Evolutionary conservation across 2,797 vertebrate genomes (phyloP).

Genomic region (Urosaurus nigricauda): DNA sequence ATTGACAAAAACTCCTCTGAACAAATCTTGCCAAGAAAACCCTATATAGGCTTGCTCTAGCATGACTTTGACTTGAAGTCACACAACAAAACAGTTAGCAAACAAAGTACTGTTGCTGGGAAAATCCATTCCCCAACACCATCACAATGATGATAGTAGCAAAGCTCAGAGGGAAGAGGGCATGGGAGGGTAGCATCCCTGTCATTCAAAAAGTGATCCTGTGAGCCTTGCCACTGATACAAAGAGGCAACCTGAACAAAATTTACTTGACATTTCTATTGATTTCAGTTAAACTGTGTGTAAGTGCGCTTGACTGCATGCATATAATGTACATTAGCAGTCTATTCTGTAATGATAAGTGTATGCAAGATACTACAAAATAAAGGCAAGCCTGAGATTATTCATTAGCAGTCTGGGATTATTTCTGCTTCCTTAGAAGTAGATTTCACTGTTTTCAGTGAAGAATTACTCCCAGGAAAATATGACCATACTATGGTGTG

Average conservation of each 20-base stretch:
- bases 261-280: conserved; percentile 44
- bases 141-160: neutral
- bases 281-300: neutral
- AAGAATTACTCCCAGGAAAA: neutral
- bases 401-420: too few relatives aligned
- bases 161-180: neutral
- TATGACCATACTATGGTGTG: neutral
- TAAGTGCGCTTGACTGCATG: too few relatives aligned
- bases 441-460: neutral
- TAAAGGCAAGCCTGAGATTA: neutral
- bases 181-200: neutral
- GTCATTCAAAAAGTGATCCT: neutral
- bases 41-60: too few relatives aligned
- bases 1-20: too few relatives aligned
- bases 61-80: too few relatives aligned
- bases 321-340: too few relatives aligned
- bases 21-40: too few relatives aligned
- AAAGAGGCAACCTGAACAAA: conserved; percentile 38
- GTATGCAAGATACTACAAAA: conserved; percentile 33
- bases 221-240: neutral
- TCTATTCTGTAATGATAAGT: neutral
- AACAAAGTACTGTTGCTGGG: neutral
- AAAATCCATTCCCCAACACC: neutral
- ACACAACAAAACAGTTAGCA: neutral
- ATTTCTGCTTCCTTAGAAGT: neutral